Evolutionary conservation across 2,797 vertebrate species (phyloP).

Genomic region (Chloroceryle amazona): DNA sequence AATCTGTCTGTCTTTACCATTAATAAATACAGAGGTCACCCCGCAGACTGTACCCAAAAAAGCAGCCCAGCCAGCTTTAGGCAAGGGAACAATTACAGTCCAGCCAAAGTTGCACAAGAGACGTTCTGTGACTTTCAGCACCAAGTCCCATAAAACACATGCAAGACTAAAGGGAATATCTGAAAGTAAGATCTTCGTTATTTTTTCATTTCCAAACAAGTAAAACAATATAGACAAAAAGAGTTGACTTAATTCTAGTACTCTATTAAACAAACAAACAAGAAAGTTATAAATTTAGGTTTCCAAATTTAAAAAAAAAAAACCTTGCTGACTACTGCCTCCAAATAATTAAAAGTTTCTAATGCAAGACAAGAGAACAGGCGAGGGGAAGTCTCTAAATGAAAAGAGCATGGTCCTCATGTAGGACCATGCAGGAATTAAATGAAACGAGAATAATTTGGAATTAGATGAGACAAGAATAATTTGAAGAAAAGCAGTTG

Average conservation of each 20-base stretch:
- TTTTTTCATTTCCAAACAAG: neutral
- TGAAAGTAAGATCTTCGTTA: neutral
- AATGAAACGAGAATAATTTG: neutral
- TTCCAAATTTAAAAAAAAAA: neutral
- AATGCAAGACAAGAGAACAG: neutral
- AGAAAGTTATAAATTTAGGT: neutral
- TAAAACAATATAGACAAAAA: neutral
- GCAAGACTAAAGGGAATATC: neutral
- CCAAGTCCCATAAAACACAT: rapidly evolving
- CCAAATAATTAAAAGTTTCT: neutral
- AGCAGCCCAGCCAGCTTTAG: neutral
- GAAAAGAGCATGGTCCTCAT: neutral
- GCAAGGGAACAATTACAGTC: rapidly evolving
- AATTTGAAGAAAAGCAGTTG: neutral
- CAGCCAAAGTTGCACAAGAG: neutral
- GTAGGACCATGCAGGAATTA: neutral
- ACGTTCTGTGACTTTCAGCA: neutral
- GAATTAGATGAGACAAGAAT: neutral
- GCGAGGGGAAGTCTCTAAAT: neutral
- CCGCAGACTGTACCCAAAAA: neutral
- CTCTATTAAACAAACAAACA: neutral
- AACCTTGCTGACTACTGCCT: neutral
- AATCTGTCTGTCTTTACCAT: neutral
- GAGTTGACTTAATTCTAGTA: neutral
- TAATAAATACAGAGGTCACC: neutral